A percentile compares a stretch with the other conserved stretches of the same genome.
phyloP scores from a whole-genome alignment of 2,797 vertebrate genomes.

The Fringilla coelebs region DNA sequence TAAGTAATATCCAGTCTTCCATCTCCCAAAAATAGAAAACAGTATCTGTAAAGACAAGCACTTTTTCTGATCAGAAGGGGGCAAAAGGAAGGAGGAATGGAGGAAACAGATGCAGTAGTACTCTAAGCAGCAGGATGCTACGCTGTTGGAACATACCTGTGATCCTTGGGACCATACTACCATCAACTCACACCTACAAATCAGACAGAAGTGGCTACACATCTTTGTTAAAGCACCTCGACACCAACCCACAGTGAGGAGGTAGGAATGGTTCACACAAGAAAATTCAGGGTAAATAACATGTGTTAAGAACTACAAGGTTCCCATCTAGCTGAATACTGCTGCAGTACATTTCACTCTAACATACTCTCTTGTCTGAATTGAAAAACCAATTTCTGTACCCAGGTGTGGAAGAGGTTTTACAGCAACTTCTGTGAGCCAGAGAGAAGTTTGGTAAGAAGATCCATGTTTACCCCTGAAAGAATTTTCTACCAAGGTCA shows the following conservation, averaged over 20 bases:
- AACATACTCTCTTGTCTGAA: neutral
- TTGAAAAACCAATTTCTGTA: neutral
- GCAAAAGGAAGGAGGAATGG: neutral
- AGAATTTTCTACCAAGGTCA: neutral
- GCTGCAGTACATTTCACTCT: neutral
- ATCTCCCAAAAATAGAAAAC: neutral
- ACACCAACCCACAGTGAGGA: neutral
- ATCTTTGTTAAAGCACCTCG: neutral
- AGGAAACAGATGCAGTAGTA: neutral
- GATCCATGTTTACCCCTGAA: neutral
- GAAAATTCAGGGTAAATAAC: neutral
- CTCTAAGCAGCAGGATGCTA: neutral
- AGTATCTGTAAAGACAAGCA: neutral
- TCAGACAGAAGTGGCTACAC: neutral
- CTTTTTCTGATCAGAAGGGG: neutral
- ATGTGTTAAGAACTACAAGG: neutral
- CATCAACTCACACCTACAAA: neutral
- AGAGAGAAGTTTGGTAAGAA: neutral
- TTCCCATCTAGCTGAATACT: neutral
- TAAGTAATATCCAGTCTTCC: neutral
- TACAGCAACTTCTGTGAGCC: neutral
- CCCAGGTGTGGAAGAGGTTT: neutral
- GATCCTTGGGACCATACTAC: neutral
- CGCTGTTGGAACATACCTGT: fast-evolving
- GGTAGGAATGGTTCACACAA: neutral